phyloP scores from a whole-genome alignment of 2,888 invertebrate genomes.

The Biston betularia region DNA sequence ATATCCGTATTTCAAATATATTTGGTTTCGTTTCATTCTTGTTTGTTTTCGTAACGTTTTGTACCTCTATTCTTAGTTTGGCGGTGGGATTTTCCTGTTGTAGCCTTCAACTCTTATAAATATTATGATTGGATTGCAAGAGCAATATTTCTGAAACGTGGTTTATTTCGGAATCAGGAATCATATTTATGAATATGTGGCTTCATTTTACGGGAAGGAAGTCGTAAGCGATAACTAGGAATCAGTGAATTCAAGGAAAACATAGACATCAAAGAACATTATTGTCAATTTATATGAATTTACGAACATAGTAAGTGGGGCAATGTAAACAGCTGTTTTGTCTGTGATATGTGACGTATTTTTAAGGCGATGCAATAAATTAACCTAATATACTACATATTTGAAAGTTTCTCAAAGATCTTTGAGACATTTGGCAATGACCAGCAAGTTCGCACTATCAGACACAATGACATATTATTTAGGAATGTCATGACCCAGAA shows the following conservation, averaged over 20 bases:
- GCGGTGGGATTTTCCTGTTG: slow-evolving; percentile 19
- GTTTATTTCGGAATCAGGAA: slow-evolving; percentile 9
- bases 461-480: too few species aligned
- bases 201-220: slow-evolving; percentile 33
- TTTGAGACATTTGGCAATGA: too few species aligned
- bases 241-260: slow-evolving; percentile 19
- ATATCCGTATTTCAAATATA: slow-evolving; percentile 87
- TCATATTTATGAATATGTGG: slow-evolving; percentile 24
- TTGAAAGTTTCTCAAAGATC: too few species aligned
- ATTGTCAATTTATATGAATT: slow-evolving; percentile 18
- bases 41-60: slow-evolving; percentile 44
- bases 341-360: slow-evolving; percentile 3
- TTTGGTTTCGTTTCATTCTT: slow-evolving; percentile 74
- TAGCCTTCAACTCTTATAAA: slow-evolving; percentile 10
- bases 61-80: slow-evolving; percentile 3
- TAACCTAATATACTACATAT: too few species aligned
- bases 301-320: slow-evolving; percentile 10
- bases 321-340: slow-evolving; percentile 23
- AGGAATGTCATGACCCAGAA: too few species aligned
- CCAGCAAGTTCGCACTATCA: too few species aligned
- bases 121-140: slow-evolving; percentile 25
- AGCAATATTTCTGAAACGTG: slow-evolving; percentile 1
- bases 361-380: background rate
- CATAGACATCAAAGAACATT: slow-evolving; percentile 19
- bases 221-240: slow-evolving; percentile 30